These are phyloP conservation scores for Coecobrya sp. DNA, from an alignment of 2,888 invertebrate species.

Conservation along the genomic window DNA sequence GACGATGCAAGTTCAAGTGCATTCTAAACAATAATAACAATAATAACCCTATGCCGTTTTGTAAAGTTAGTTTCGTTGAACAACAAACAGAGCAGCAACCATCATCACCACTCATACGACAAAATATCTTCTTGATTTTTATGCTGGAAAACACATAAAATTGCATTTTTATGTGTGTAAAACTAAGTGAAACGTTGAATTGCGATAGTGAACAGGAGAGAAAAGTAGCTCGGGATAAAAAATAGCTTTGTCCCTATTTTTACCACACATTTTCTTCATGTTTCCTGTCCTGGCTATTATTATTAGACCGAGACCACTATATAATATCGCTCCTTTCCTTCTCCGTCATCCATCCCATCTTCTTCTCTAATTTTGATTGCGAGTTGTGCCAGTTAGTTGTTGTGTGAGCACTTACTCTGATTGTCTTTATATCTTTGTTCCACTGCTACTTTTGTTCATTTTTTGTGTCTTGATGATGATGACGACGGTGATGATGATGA, in stretches of 20 bases:
- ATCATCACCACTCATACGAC: background rate
- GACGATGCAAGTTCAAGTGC: conserved; percentile 72
- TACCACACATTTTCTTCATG: conserved; percentile 10
- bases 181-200: conserved; percentile 62
- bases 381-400: conserved; percentile 5
- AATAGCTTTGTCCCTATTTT: conserved; percentile 48
- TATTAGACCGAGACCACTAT: background rate
- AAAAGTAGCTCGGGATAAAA: conserved; percentile 11
- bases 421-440: conserved; percentile 49
- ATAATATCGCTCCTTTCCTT: background rate
- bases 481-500: conserved; percentile 18
- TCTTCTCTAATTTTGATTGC: conserved; percentile 39
- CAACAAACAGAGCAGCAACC: background rate
- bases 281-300: conserved; percentile 24
- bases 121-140: conserved; percentile 50
- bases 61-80: background rate
- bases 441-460: background rate
- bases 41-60: background rate
- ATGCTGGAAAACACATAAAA: conserved; percentile 67
- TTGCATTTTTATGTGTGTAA: conserved; percentile 71
- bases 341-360: conserved; percentile 15
- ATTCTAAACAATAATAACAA: conserved; percentile 49
- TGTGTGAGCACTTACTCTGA: conserved; percentile 65
- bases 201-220: background rate
- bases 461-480: background rate